Conservation (phyloP, 2,888 invertebrate species). For the Ryuthela nishihirai region DNA sequence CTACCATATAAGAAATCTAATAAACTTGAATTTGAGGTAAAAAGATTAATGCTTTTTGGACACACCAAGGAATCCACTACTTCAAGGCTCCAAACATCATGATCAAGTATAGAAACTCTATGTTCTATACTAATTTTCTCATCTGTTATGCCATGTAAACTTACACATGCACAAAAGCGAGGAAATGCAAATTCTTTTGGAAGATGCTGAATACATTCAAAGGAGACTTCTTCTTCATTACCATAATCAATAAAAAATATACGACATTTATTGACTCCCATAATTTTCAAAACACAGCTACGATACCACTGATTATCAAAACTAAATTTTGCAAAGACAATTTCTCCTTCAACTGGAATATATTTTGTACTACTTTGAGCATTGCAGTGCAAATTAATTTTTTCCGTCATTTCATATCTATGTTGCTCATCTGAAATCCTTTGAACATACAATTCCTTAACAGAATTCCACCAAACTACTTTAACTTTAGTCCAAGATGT, state of each 20-base stretch:
- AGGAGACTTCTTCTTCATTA: constrained; percentile 9
- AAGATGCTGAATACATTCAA: constrained; percentile 3
- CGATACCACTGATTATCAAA: constrained; percentile 13
- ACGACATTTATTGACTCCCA: constrained; percentile 4
- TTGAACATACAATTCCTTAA: constrained; percentile 1
- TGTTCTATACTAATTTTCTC: not conserved
- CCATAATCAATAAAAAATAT: constrained; percentile 22
- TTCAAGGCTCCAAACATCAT: too few species aligned
- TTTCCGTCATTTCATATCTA: too few species aligned
- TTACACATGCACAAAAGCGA: constrained; percentile 9
- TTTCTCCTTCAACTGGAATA: constrained; percentile 16
- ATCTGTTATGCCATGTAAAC: too few species aligned
- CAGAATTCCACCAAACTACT: not conserved
- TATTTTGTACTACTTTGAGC: not conserved
- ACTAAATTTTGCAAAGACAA: constrained; percentile 6
- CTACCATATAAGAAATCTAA: too few species aligned
- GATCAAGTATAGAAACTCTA: not conserved
- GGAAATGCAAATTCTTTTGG: not conserved
- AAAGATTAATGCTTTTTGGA: too few species aligned
- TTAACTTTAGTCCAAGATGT: too few species aligned
- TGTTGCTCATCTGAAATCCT: constrained; percentile 1
- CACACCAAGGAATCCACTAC: too few species aligned
- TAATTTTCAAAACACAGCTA: constrained; percentile 9
- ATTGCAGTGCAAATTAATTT: too few species aligned
- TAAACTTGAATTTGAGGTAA: too few species aligned